Base-by-base conservation (phyloP, 2,888 invertebrate species). In the Belgica antarctica region DNA sequence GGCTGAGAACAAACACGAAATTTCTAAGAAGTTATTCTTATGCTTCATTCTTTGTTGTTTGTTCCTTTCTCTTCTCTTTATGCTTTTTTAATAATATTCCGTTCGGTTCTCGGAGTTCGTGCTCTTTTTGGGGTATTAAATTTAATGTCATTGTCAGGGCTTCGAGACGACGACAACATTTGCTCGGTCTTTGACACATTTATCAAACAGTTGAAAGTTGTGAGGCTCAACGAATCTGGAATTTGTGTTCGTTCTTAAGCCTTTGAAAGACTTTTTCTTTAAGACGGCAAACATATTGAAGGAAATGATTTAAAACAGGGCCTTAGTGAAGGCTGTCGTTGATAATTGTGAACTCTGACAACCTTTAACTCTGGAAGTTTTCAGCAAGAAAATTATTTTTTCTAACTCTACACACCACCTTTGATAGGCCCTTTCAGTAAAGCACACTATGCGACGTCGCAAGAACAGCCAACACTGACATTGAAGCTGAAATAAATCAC, bases 121-220 rank as follows among this genome's bases (percentile, higher is more conserved):
- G 65, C 65, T 65, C 65, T 65, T 65, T 65, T 65, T 46, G 15
- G 36, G 65, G 46, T 41, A 47, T 65, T 65, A 65, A 65, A 47
- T 25, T 65, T 65, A 65, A 65, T 65, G 65, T 65, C 65, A 65
- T 36, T 46, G 65, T 36, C 65, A 65, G 65, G 65, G 65, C 22
- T 65, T 65, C 65, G 7, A 46, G 19, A n/a, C n/a, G 52, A 19
- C n/a, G n/a, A n/a, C n/a, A n/a, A 8, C 27, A n/a, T 59, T 22
- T 17, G 7, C 3, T 7, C 4, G 4, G 47, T 47, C 22, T n/a
- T n/a, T n/a, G n/a, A n/a, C n/a, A 2, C 52, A 15, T 52, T 52
- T 52, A 59, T 24, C n/a, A 59, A 27, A 19, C 25, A 52, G 52
- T 27, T 59, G 27, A 24, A 27, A 22, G 24, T n/a, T 10, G 17